These are phyloP conservation scores for Paratrypauchen microcephalus DNA, from an alignment of 2,797 vertebrate genomes.

Conservation along the genomic window DNA sequence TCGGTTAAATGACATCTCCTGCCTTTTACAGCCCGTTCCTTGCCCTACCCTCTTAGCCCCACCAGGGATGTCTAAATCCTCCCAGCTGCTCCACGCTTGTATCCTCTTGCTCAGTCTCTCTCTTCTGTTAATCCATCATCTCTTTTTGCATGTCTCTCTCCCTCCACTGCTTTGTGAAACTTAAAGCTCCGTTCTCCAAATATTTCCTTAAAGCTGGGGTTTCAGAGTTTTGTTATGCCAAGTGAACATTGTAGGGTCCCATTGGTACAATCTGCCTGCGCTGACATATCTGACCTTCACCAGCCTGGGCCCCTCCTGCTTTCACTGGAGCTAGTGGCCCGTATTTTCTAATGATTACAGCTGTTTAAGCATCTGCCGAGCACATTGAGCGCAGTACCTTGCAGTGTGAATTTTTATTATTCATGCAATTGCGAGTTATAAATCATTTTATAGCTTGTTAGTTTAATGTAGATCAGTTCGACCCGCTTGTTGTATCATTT, in stretches of 20 bases:
- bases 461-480: background rate
- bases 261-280: conserved; percentile 68
- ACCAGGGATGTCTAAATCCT: conserved; percentile 66
- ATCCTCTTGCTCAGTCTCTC: conserved; percentile 60
- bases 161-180: conserved; percentile 65
- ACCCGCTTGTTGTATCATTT: conserved; percentile 4
- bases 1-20: conserved; percentile 31
- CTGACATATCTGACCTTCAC: conserved; percentile 71
- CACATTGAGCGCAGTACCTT: conserved; percentile 30
- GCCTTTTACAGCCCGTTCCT: conserved; percentile 21
- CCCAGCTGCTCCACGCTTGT: conserved; percentile 73
- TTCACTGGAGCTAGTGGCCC: conserved; percentile 36
- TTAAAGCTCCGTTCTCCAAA: conserved; percentile 76
- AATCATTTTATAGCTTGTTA: background rate
- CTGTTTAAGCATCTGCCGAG: conserved; percentile 47
- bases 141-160: conserved; percentile 60
- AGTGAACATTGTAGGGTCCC: conserved; percentile 66
- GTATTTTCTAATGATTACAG: conserved; percentile 56
- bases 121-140: conserved; percentile 72
- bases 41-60: conserved; percentile 41
- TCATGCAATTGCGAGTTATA: background rate
- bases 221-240: conserved; percentile 82
- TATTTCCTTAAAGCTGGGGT: conserved; percentile 83
- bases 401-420: conserved; percentile 8
- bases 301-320: conserved; percentile 27